Evolutionary conservation across 1,140 invertebrate species (phyloP).

Genomic region (Sinella curviseta): DNA sequence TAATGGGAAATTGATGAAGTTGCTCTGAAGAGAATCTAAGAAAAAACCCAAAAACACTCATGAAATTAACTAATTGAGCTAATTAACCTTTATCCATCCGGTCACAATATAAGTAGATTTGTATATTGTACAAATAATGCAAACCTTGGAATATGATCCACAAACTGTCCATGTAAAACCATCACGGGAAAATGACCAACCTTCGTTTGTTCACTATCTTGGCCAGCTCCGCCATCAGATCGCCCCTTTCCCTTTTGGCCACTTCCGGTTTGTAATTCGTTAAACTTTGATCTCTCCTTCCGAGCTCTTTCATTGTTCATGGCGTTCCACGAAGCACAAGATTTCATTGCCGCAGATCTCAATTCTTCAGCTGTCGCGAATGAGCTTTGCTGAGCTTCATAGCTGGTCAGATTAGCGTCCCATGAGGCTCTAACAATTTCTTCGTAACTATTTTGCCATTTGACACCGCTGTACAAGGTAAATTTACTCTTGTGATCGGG

Average conservation of each 20-base stretch:
- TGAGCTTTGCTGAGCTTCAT: too few relatives aligned
- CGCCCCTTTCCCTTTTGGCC: not conserved
- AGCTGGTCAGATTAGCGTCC: too few relatives aligned
- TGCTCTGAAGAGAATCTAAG: too few relatives aligned
- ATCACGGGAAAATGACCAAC: not conserved
- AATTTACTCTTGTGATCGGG: not conserved
- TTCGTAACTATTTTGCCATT: not conserved
- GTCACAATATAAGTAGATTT: too few relatives aligned
- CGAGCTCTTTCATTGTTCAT: not conserved
- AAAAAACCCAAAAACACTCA: too few relatives aligned
- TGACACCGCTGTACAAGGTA: not conserved
- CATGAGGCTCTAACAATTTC: not conserved
- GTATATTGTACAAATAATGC: too few relatives aligned
- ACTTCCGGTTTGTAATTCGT: not conserved
- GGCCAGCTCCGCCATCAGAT: not conserved
- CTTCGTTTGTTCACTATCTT: too few relatives aligned
- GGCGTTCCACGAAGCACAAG: not conserved
- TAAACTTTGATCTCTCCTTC: not conserved
- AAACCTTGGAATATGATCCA: too few relatives aligned
- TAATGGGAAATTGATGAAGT: too few relatives aligned
- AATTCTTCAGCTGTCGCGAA: not conserved
- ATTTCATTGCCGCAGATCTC: not conserved
- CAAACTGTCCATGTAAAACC: not conserved
- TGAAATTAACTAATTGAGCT: too few relatives aligned
- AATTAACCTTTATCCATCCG: too few relatives aligned